Evolutionary conservation across 2,113 vertebrate species (phyloP).

Genomic region (Monopterus albus): DNA sequence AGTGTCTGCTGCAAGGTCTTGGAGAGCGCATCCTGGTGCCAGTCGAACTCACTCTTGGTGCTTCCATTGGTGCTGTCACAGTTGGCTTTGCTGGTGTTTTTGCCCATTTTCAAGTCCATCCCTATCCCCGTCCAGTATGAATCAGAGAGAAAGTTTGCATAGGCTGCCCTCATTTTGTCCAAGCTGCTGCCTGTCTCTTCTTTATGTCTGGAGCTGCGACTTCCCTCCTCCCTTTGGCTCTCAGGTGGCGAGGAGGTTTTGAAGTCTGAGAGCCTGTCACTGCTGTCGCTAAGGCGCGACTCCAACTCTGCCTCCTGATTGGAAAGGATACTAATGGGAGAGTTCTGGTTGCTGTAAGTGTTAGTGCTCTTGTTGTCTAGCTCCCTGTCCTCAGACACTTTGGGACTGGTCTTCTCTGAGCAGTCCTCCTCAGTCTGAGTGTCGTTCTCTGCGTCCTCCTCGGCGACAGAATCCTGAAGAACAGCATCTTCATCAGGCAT

Average conservation of each 20-base stretch:
- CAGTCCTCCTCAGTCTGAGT: constrained; percentile 87
- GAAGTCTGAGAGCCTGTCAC: constrained; percentile 92
- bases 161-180: constrained; percentile 97
- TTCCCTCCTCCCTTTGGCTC: constrained; percentile 85
- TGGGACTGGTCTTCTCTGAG: constrained; percentile 90
- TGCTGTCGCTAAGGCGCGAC: constrained; percentile 92
- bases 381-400: constrained; percentile 92
- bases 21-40: constrained; percentile 96
- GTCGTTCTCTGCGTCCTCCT: constrained; percentile 92
- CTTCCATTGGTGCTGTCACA: constrained; percentile 92
- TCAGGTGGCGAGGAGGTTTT: constrained; percentile 87
- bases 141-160: constrained; percentile 97
- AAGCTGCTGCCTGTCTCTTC: constrained; percentile 89
- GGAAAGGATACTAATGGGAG: constrained; percentile 92
- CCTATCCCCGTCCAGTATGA: constrained; percentile 98
- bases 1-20: constrained; percentile 95
- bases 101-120: constrained; percentile 91
- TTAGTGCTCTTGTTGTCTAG: constrained; percentile 88
- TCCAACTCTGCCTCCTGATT: constrained; percentile 94
- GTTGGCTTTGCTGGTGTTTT: constrained; percentile 86
- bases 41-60: constrained; percentile 93
- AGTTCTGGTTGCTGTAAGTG: constrained; percentile 95
- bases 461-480: constrained; percentile 84
- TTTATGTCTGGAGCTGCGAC: constrained; percentile 81
- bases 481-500: constrained; percentile 91